A percentile compares a stretch with the other conserved stretches of the same genome.
phyloP scores from a whole-genome alignment of 2,797 vertebrate species.

The Psittacula echo region DNA sequence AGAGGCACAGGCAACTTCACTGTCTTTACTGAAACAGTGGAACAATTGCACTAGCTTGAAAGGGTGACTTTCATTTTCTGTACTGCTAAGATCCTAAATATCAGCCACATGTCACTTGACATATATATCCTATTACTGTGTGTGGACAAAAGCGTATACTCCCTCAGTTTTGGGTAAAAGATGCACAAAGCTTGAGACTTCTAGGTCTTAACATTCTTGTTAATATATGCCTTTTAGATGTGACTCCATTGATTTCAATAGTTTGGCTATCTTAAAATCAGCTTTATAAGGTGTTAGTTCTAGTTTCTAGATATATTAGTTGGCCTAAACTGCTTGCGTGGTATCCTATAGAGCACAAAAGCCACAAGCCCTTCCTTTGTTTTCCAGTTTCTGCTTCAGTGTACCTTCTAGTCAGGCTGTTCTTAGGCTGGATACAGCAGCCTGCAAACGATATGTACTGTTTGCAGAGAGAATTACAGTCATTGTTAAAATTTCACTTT shows the following conservation, averaged over 20 bases:
- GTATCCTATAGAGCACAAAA: background rate
- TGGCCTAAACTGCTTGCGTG: background rate
- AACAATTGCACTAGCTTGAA: background rate
- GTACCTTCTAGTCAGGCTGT: background rate
- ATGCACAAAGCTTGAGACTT: background rate
- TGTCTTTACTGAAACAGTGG: background rate
- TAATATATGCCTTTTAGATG: background rate
- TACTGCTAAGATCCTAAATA: background rate
- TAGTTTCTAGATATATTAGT: background rate
- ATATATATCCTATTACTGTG: background rate
- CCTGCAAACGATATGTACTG: background rate
- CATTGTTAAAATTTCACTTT: background rate
- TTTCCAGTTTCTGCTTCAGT: background rate
- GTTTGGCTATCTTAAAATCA: background rate
- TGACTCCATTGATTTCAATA: background rate
- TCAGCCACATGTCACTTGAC: background rate
- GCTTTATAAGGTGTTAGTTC: background rate
- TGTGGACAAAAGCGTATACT: rapidly evolving
- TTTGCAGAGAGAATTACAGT: background rate
- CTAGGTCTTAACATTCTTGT: background rate
- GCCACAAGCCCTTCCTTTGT: background rate
- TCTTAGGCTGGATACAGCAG: background rate
- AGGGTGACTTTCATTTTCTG: background rate
- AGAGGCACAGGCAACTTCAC: background rate
- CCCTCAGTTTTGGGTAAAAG: background rate